Evolutionary conservation across 2,797 vertebrate species (phyloP).

Genomic region (Loriculus beryllinus): DNA sequence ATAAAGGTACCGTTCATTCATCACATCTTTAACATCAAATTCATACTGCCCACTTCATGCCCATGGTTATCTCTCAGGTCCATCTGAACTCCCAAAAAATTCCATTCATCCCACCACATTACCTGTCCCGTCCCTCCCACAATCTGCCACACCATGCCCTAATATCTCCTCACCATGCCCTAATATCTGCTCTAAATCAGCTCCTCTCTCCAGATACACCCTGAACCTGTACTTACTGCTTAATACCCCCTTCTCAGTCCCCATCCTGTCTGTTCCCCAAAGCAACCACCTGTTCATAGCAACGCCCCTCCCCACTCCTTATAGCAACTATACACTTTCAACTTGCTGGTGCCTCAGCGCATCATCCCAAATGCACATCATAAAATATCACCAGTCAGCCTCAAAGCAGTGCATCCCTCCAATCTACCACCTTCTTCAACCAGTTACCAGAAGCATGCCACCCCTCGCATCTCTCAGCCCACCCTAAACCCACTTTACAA

Average conservation of each 20-base stretch:
- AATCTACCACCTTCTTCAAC: background rate
- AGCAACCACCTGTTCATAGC: background rate
- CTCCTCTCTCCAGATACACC: background rate
- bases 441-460: background rate
- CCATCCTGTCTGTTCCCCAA: background rate
- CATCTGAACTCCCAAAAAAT: background rate
- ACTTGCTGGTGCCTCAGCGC: background rate
- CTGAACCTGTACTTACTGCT: background rate
- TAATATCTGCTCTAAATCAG: background rate
- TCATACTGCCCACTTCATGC: background rate
- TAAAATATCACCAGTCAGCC: background rate
- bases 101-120: background rate
- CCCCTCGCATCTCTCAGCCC: background rate
- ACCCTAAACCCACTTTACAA: background rate
- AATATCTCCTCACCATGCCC: background rate
- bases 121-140: background rate
- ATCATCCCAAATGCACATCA: fast-evolving
- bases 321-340: background rate
- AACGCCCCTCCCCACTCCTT: background rate
- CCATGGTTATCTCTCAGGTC: background rate
- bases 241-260: background rate
- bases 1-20: background rate
- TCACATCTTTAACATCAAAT: background rate
- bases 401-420: background rate
- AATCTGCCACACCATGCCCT: background rate